Conservation (phyloP, 2,113 vertebrate species). For the Morone saxatilis region DNA sequence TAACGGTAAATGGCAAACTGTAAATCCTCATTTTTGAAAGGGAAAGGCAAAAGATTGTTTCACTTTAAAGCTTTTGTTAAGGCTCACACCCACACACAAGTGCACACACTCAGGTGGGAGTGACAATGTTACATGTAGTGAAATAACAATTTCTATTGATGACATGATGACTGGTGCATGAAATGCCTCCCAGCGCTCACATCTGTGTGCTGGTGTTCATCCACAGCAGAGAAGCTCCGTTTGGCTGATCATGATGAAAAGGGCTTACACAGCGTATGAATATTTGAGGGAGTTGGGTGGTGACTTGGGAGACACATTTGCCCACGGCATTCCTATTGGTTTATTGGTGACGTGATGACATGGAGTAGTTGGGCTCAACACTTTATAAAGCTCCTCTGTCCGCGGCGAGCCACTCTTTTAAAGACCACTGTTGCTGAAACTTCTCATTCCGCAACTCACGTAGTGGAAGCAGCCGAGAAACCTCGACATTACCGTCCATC, state of each 20-base stretch:
- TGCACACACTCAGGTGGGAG: constrained; percentile 33
- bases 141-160: constrained; percentile 23
- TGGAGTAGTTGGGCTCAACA: constrained; percentile 78
- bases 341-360: constrained; percentile 80
- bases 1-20: neutral
- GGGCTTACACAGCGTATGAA: constrained; percentile 72
- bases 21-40: neutral
- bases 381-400: constrained; percentile 84
- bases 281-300: constrained; percentile 78
- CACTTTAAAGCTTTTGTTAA: constrained; percentile 9
- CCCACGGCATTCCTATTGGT: constrained; percentile 84
- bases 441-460: constrained; percentile 52
- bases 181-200: constrained; percentile 30
- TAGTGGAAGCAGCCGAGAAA: constrained; percentile 62
- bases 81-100: constrained; percentile 23
- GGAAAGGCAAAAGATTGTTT: neutral
- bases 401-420: constrained; percentile 70
- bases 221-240: constrained; percentile 38
- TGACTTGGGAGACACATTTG: constrained; percentile 77
- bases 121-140: constrained; percentile 7
- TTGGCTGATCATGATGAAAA: constrained; percentile 62
- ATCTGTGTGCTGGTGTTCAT: constrained; percentile 29
- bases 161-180: constrained; percentile 40
- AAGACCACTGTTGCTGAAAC: constrained; percentile 72
- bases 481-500: constrained; percentile 61